Evolutionary conservation across 1,140 invertebrate genomes (phyloP).

Genomic region (Drosophila obscura): DNA sequence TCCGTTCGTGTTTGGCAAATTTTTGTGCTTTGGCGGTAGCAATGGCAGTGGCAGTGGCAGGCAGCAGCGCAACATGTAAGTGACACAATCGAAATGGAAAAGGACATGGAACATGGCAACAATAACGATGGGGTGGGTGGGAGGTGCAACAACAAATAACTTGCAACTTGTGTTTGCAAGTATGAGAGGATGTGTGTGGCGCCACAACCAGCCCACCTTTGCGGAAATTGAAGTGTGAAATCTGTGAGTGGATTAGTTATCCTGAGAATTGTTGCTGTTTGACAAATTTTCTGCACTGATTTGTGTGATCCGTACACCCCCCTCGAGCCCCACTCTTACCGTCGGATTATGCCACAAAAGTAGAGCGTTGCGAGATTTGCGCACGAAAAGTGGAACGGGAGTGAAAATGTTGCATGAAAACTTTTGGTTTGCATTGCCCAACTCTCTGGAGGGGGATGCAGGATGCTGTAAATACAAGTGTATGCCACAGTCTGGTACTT

Average conservation of each 20-base stretch:
- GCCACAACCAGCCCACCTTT: slow-evolving; percentile 36
- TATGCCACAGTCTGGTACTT: slow-evolving; percentile 1
- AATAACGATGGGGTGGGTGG: slow-evolving; percentile 28
- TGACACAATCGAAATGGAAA: slow-evolving; percentile 81
- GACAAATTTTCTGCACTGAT: slow-evolving; percentile 53
- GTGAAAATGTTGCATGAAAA: slow-evolving; percentile 10
- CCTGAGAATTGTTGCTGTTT: slow-evolving; percentile 45
- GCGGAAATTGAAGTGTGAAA: slow-evolving; percentile 77
- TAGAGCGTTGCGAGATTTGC: slow-evolving; percentile 1
- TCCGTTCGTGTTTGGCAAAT: background rate
- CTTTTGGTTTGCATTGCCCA: slow-evolving; percentile 4
- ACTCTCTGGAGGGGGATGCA: slow-evolving; percentile 5
- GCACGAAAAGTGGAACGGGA: slow-evolving; percentile 8
- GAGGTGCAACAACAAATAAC: slow-evolving; percentile 48
- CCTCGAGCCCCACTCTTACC: slow-evolving; percentile 27
- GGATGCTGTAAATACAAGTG: slow-evolving; percentile 6
- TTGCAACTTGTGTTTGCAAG: slow-evolving; percentile 50
- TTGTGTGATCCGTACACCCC: slow-evolving; percentile 33
- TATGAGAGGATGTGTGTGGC: slow-evolving; percentile 18
- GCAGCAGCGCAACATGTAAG: slow-evolving; percentile 67
- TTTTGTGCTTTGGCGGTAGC: background rate
- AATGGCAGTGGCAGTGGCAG: background rate
- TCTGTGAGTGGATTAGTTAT: slow-evolving; percentile 60
- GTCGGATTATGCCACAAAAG: slow-evolving; percentile 50
- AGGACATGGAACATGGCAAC: slow-evolving; percentile 72